A percentile compares a stretch with the other conserved stretches of the same genome.
These are phyloP conservation scores for Hypomesus transpacificus DNA, from an alignment of 2,113 vertebrate genomes.

Conservation along the genomic window DNA sequence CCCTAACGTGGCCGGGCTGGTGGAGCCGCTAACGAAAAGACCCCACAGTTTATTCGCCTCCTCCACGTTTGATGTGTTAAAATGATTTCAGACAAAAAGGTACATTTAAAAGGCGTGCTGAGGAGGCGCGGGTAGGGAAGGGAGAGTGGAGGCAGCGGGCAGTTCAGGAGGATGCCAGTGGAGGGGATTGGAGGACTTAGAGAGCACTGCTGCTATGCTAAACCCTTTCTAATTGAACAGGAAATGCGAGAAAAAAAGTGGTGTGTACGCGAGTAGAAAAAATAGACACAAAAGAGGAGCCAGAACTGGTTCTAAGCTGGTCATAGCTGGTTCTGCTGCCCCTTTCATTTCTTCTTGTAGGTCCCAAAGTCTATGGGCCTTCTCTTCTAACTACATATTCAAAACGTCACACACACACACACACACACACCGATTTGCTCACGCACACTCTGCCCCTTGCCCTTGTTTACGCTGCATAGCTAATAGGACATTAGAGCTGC, in stretches of 20 bases:
- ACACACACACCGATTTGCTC: constrained; percentile 30
- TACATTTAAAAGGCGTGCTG: constrained; percentile 35
- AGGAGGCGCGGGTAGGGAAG: constrained; percentile 36
- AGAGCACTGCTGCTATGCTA: constrained; percentile 58
- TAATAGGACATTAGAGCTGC: constrained; percentile 49
- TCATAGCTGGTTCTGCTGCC: constrained; percentile 70
- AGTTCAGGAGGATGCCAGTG: constrained; percentile 39
- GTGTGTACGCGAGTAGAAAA: constrained; percentile 60
- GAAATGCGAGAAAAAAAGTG: constrained; percentile 39
- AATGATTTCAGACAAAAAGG: constrained; percentile 43
- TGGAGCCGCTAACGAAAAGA: constrained; percentile 11
- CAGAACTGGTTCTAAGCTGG: constrained; percentile 72
- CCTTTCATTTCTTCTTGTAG: constrained; percentile 54
- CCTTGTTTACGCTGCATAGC: constrained; percentile 55
- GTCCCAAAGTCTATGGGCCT: constrained; percentile 47
- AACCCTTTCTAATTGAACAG: constrained; percentile 63
- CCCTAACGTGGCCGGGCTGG: constrained; percentile 39
- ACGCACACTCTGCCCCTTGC: constrained; percentile 7
- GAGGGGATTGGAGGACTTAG: constrained; percentile 41
- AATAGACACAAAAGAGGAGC: constrained; percentile 56
- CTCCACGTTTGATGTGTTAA: constrained; percentile 38
- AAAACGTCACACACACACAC: constrained; percentile 29
- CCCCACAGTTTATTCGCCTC: constrained; percentile 47
- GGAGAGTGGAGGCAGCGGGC: constrained; percentile 15
- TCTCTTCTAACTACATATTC: constrained; percentile 28